Evolutionary conservation across 2,797 vertebrate species (phyloP), one percentile per base, ranked within the genome.

Genomic region (Simalia tracyae): DNA sequence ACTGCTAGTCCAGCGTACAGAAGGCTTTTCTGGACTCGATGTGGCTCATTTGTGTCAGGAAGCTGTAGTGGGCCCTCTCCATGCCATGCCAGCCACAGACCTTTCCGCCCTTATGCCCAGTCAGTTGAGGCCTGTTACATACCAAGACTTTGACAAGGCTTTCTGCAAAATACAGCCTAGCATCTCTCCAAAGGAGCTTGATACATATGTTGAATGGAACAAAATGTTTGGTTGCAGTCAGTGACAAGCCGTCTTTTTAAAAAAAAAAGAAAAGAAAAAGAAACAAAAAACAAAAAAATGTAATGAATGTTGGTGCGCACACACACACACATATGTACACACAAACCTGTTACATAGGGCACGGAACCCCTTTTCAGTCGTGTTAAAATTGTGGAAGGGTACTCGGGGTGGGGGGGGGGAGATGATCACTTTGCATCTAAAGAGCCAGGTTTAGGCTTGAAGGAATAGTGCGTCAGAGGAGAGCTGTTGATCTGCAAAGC

Each of bases 221-320:
- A 99, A 99, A 99, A 99, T 98, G 99, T 99, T 99, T 98, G 99
- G 99, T 97, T 99, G 99, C 98, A 98, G 98, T 98, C 99, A 99
- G 97, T 99, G 98, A 99, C 98, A 97, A 95, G 95, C 95, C 96
- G 97, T 97, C 90, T 92, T 61, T 87, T 61, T 61, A 88, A 61
- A 94, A 89, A 88, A 92, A 93, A 95, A 36, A 8, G 5, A 59
- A 60, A 19, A n/a, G n/a, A 12, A 60, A 19, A 60, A 60, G 15
- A 60, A 81, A 46, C 72, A 81, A 76, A 31, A 64, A n/a, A n/a
- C 0, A 72, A 17, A 72, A 96, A 95, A 94, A 94, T 93, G 95
- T 97, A 96, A 97, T 96, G 97, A 98, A 97, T 97, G 97, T 97
- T 97, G 97, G 97, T 97, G 97, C 98, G 98, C 96, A 96, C 96